Evolutionary conservation across 1,140 invertebrate species (phyloP), one percentile per base, ranked within the genome.

Genomic region (Chrysoperla carnea): DNA sequence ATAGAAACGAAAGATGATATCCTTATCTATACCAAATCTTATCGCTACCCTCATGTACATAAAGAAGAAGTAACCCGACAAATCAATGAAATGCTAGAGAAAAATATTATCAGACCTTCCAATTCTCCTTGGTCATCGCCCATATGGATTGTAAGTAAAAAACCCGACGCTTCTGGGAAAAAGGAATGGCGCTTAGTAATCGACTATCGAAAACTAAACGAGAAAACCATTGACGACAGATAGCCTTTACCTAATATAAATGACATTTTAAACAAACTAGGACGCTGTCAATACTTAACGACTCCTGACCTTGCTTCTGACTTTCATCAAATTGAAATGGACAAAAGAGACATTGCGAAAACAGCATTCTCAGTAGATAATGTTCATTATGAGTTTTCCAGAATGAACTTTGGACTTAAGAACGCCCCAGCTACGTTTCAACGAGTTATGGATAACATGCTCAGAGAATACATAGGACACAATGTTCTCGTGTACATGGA

Each of bases 211-310:
- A 57, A 58, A 48, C 23, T 64, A n/a, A 64, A 66, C 48, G 51
- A 59, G 23, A 52, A 54, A 42, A 61, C 56, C 6, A 50, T 61
- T 9, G 49, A 48, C 7, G 67, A 73, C 48, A 49, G 42, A 14
- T 75, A 54, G 50, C 68, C 68, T 6, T 39, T 71, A 6, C 64
- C 67, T 5, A 48, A 57, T 12, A 66, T 69, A 11, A 57, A 59
- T 15, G 54, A 63, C 15, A 55, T 54, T 14, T 39, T 52, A 36
- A 54, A 60, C 44, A 49, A 48, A 12, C 27, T 69, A 27, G 48
- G 47, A 5, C 6, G 51, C 48, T 8, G 37, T 47, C 6, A 48
- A 50, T 61, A 52, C 41, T 67, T 68, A 42, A 49, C 55, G 9
- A 51, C 56, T 0, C 44, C 68, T 6, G 65, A 70, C 52, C 39